Percentiles rank a stretch among this genome's conserved stretches.
These are phyloP conservation scores for Drosophila eugracilis DNA, from an alignment of 1,140 invertebrate species.

Conservation along the genomic window DNA sequence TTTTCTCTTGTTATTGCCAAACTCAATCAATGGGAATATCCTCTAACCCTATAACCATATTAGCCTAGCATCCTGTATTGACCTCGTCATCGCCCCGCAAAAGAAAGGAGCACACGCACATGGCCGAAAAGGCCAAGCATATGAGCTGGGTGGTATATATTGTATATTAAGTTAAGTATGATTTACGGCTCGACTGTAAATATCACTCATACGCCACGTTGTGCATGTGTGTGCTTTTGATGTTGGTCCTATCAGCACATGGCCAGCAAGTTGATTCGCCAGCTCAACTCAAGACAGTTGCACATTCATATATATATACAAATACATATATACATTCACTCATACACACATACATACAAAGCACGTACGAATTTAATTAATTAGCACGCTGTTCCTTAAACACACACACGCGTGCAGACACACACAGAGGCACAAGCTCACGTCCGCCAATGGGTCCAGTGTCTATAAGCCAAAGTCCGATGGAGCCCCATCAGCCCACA, in stretches of 20 bases:
- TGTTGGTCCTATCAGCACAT: constrained; percentile 55
- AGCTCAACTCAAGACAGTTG: constrained; percentile 53
- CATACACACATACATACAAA: constrained; percentile 17
- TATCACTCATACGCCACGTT: constrained; percentile 62
- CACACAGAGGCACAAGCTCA: constrained; percentile 49
- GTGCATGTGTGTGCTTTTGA: constrained; percentile 14
- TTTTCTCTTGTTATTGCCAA: constrained; percentile 1
- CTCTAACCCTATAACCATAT: constrained; percentile 13
- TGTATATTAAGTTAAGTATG: constrained; percentile 81
- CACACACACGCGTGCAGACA: constrained; percentile 59
- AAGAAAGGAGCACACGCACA: constrained; percentile 26
- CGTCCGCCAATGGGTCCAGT: constrained; percentile 47
- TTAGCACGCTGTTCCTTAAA: constrained; percentile 80
- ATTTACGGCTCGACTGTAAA: constrained; percentile 76
- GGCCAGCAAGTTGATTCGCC: constrained; percentile 36
- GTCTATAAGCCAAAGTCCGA: constrained; percentile 50
- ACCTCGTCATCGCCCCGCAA: constrained; percentile 8
- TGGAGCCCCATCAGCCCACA: constrained; percentile 38
- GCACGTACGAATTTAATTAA: constrained; percentile 83
- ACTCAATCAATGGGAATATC: constrained; percentile 38
- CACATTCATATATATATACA: constrained; percentile 19
- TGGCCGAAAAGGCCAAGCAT: constrained; percentile 43
- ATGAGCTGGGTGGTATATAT: constrained; percentile 50
- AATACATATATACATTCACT: constrained; percentile 12
- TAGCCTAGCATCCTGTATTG: constrained; percentile 44